Evolutionary conservation across 2,888 invertebrate genomes (phyloP).

Genomic region (Parnassius glacialis): DNA sequence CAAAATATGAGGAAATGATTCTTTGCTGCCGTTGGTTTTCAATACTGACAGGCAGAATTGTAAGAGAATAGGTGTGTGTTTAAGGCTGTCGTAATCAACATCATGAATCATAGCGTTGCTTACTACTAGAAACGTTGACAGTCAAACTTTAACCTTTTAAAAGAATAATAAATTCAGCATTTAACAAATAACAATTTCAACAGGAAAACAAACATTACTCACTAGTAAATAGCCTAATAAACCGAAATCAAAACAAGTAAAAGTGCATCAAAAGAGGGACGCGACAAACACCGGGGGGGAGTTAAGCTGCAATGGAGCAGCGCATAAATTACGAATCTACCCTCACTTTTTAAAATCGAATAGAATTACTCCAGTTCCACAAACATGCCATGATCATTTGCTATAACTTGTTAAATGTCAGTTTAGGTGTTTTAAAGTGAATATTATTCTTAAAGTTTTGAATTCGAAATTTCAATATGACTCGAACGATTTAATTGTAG

Average conservation of each 20-base stretch:
- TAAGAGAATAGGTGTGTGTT: too few species aligned
- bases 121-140: too few species aligned
- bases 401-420: neutral
- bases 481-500: too few species aligned
- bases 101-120: too few species aligned
- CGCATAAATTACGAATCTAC: conserved; percentile 55
- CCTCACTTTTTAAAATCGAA: conserved; percentile 44
- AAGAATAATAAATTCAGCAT: conserved; percentile 19
- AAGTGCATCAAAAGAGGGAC: conserved; percentile 71
- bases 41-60: too few species aligned
- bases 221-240: conserved; percentile 70
- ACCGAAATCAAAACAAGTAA: conserved; percentile 74
- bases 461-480: too few species aligned
- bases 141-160: too few species aligned
- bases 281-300: conserved; percentile 40
- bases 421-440: too few species aligned
- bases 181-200: conserved; percentile 39
- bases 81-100: too few species aligned
- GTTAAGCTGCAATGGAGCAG: conserved; percentile 43
- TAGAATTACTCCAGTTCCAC: conserved; percentile 29
- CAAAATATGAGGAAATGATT: too few species aligned
- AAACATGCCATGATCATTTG: conserved; percentile 2
- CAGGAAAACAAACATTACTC: conserved; percentile 48
- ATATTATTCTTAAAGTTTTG: too few species aligned
- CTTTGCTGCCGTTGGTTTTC: too few species aligned